Evolutionary conservation across 2,888 invertebrate species (phyloP).

Genomic region (Holacanthella duospinosa): DNA sequence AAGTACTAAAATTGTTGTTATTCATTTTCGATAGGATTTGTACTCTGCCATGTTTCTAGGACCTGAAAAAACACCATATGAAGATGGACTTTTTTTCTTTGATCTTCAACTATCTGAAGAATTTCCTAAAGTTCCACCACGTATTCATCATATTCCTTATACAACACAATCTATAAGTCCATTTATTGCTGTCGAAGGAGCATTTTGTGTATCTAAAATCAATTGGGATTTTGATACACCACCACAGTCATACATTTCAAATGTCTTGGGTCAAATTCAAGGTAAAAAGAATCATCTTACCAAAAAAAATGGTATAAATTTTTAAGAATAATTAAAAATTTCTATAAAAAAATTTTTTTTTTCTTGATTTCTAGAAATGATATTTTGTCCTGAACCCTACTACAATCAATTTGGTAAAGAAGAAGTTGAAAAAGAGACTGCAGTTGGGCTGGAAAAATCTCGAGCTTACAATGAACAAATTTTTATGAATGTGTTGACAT

Average conservation of each 20-base stretch:
- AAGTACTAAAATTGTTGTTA: conserved; percentile 3
- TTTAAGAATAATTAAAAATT: background rate
- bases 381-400: conserved; percentile 86
- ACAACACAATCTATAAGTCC: conserved; percentile 74
- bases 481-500: conserved; percentile 77
- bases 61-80: conserved; percentile 84
- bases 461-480: conserved; percentile 96
- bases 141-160: conserved; percentile 83
- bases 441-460: conserved; percentile 82
- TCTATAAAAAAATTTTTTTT: conserved; percentile 9
- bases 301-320: background rate
- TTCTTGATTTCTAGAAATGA: conserved; percentile 53
- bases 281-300: too few species aligned
- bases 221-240: conserved; percentile 65
- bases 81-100: conserved; percentile 87
- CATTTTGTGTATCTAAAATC: conserved; percentile 80
- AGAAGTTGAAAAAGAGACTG: conserved; percentile 77
- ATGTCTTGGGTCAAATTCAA: conserved; percentile 87
- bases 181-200: conserved; percentile 90
- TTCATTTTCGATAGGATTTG: conserved; percentile 66
- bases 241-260: conserved; percentile 49
- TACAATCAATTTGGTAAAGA: conserved; percentile 95
- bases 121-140: conserved; percentile 79
- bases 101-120: conserved; percentile 85
- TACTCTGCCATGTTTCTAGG: conserved; percentile 85